A percentile compares a stretch with the other conserved stretches of the same genome.
Evolutionary conservation across 2,797 vertebrate species (phyloP).

Genomic region (Sciurus vulgaris): DNA sequence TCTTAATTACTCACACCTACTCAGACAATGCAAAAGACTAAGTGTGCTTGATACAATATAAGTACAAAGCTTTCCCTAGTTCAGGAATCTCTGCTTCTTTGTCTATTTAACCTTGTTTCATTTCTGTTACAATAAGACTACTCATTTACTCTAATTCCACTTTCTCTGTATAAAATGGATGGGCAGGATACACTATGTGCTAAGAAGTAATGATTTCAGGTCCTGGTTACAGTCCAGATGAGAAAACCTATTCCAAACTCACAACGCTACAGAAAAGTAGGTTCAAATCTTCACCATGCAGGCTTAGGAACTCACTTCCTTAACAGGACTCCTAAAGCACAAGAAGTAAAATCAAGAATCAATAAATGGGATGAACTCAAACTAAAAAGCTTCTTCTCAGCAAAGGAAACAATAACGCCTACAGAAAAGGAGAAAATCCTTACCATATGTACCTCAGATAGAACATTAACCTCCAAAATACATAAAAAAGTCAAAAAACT

Average conservation of each 20-base stretch:
- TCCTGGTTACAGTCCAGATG: not conserved
- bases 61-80: not conserved
- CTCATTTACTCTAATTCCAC: not conserved
- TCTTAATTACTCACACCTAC: conserved; percentile 18
- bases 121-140: conserved; percentile 38
- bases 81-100: conserved; percentile 1
- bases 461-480: too few species aligned
- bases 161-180: conserved; percentile 6
- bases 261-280: not conserved
- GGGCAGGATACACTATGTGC: not conserved
- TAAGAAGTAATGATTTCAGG: not conserved
- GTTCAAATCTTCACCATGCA: too few species aligned
- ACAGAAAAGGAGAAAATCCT: too few species aligned
- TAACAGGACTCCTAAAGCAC: too few species aligned
- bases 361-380: too few species aligned
- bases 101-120: conserved; percentile 28
- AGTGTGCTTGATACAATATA: not conserved
- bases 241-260: conserved; percentile 1
- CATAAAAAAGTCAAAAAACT: too few species aligned
- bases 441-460: too few species aligned
- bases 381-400: too few species aligned
- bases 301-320: too few species aligned
- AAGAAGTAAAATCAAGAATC: too few species aligned
- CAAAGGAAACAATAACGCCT: too few species aligned
- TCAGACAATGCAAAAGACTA: conserved; percentile 51